phyloP scores from a whole-genome alignment of 92 coral and sea anemone genomes.

The Epizoanthus scotinus region DNA sequence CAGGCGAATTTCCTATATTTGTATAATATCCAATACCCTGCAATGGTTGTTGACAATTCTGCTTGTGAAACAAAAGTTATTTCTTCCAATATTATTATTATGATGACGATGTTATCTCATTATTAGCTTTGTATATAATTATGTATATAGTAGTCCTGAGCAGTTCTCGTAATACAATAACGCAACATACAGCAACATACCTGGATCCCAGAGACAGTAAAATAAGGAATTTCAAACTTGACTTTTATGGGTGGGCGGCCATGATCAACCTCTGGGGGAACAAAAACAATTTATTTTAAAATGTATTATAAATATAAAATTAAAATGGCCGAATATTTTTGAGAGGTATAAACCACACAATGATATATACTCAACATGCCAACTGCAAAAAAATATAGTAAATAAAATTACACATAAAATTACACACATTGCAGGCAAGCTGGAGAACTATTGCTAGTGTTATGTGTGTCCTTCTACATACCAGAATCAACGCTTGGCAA shows the following conservation, averaged over 20 bases:
- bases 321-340: too few relatives aligned
- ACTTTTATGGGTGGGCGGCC: conserved; percentile 97
- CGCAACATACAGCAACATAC: conserved; percentile 37
- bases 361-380: too few relatives aligned
- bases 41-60: too few relatives aligned
- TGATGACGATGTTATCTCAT: background rate
- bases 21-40: too few relatives aligned
- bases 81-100: too few relatives aligned
- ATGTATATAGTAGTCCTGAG: too few relatives aligned
- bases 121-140: background rate
- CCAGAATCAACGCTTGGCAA: conserved; percentile 99
- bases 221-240: conserved; percentile 98
- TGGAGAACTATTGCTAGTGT: background rate
- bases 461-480: conserved; percentile 21
- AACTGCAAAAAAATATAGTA: too few relatives aligned
- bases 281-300: background rate
- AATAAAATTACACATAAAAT: background rate
- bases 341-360: too few relatives aligned
- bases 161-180: background rate
- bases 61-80: too few relatives aligned
- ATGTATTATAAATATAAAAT: too few relatives aligned
- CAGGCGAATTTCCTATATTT: too few relatives aligned
- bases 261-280: conserved; percentile 71
- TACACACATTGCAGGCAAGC: background rate
- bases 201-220: conserved; percentile 99